Percentiles rank a stretch among this genome's conserved stretches.
These are phyloP conservation scores for Cacatua alba DNA, from an alignment of 2,113 vertebrate genomes.

Conservation along the genomic window DNA sequence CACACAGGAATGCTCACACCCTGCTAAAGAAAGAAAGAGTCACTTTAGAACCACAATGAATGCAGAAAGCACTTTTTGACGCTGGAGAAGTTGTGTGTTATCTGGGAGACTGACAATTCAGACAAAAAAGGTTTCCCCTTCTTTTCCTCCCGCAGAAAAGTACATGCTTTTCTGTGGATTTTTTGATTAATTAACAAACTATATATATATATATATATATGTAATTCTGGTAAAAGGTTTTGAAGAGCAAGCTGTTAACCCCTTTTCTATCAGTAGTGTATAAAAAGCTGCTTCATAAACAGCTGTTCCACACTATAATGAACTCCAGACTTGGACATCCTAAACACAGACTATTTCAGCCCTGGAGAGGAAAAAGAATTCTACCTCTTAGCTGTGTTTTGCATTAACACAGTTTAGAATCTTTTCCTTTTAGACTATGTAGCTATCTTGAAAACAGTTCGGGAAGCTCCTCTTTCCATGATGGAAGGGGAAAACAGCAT, in stretches of 20 bases:
- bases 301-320: constrained; percentile 16
- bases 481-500: constrained; percentile 25
- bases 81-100: background rate
- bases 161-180: background rate
- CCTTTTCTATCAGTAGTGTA: background rate
- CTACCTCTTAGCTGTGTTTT: background rate
- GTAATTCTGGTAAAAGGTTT: background rate
- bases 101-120: background rate
- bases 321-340: constrained; percentile 34
- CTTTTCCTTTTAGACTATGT: background rate
- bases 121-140: background rate
- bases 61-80: background rate
- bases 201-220: background rate
- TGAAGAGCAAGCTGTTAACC: background rate
- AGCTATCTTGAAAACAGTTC: background rate
- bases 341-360: background rate
- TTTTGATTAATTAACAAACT: background rate
- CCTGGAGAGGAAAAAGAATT: background rate
- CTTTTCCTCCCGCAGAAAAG: background rate
- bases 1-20: constrained; percentile 13
- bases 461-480: constrained; percentile 10
- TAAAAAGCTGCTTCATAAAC: background rate
- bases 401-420: background rate
- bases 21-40: constrained; percentile 16
- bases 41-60: background rate